Evolutionary conservation across 2,888 invertebrate genomes (phyloP), one percentile per base, ranked within the genome.

Genomic region (Frankliniella fusca): DNA sequence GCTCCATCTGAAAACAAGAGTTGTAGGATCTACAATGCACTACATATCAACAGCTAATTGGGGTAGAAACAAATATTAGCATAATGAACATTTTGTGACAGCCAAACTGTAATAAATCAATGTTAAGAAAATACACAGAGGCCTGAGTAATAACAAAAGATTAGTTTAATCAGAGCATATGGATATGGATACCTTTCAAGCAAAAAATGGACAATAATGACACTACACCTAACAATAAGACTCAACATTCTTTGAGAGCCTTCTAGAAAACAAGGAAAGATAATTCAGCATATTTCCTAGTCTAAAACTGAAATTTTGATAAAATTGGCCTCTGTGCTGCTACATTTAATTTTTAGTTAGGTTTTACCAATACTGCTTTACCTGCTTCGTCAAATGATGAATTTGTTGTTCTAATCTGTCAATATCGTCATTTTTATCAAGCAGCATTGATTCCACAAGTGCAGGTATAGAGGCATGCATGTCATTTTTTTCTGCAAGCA

Each of bases 391-490:
- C 23, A 92, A 85, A 84, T 91, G 91, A 2, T 90, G 89, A 70
- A 85, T 83, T 80, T 83, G 83, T 23, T 84, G 82, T 76, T 91
- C 90, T 49, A 94, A 86, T 81, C 90, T 89, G 83, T 92, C 91
- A 54, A 93, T 93, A 85, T 94, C 92, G 61, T 91, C 91, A 84
- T 93, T 93, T 86, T 94, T 94, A 85, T 93, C 93, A 0, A 91
- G 90, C 82, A 93, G 86, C 87, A 93, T 91, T 18, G 91, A 90
- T 84, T 92, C 91, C 85, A 93, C 90, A 12, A 91, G 85, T 85
- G 89, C 89, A 0, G 92, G 92, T 65, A 93, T 85, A 28, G 92
- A 81, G 23, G 82, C 81, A 83, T 81, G 82, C 85, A 84, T 5
- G 85, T 86, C 9, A 88, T 83, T 83, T 87, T 87, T 0, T 85